Percentiles rank a stretch among this genome's conserved stretches.
These are phyloP conservation scores for Cygnus olor DNA, from an alignment of 2,797 vertebrate genomes.

Conservation along the genomic window DNA sequence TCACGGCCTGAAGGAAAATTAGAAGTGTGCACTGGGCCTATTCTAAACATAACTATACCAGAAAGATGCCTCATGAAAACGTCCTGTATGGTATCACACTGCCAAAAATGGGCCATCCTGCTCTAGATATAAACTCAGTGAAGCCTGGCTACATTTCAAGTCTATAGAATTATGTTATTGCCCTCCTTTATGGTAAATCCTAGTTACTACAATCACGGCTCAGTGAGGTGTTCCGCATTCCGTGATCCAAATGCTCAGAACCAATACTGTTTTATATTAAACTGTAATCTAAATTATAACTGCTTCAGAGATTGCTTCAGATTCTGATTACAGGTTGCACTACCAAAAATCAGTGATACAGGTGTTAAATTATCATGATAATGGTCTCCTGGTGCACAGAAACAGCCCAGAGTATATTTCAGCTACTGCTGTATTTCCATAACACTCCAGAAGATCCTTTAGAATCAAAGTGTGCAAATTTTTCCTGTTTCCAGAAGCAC, in stretches of 20 bases:
- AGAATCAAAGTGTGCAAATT: background rate
- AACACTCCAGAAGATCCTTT: background rate
- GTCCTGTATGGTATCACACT: background rate
- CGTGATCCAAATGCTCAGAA: conserved; percentile 52
- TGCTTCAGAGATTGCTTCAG: conserved; percentile 64
- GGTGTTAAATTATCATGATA: conserved; percentile 75
- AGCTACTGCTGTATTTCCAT: conserved; percentile 38
- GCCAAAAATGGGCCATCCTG: background rate
- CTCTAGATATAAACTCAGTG: background rate
- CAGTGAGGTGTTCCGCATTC: conserved; percentile 37
- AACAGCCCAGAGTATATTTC: conserved; percentile 36
- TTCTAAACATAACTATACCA: background rate
- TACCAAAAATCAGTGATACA: conserved; percentile 71
- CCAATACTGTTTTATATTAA: conserved; percentile 54
- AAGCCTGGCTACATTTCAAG: background rate
- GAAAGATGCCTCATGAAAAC: background rate
- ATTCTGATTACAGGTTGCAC: conserved; percentile 72
- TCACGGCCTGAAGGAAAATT: conserved; percentile 20
- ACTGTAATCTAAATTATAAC: conserved; percentile 74
- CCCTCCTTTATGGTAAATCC: conserved; percentile 23
- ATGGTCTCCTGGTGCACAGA: conserved; percentile 57
- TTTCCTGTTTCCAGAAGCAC: conserved; percentile 19
- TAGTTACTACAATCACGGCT: conserved; percentile 1
- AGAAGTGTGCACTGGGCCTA: background rate
- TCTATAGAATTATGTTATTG: background rate